Conservation (phyloP, 2,888 invertebrate species). For the Rhopalosiphum nymphaeae region DNA sequence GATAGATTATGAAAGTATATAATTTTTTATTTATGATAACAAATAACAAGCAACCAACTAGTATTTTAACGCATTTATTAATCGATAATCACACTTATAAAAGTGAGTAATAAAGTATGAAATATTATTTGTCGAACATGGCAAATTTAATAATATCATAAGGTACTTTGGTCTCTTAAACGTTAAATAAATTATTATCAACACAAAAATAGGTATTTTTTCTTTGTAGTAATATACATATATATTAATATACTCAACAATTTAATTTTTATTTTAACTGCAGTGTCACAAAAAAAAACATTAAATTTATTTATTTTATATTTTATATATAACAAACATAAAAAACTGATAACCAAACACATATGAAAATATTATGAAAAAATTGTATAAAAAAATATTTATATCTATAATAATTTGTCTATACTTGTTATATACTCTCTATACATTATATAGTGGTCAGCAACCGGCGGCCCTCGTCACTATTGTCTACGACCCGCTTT, state of each 20-base stretch:
- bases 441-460: no score
- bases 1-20: neutral
- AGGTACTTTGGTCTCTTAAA: neutral
- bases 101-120: neutral
- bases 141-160: neutral
- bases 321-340: neutral
- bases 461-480: no score
- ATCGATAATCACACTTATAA: neutral
- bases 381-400: no score
- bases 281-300: neutral
- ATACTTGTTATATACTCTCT: no score
- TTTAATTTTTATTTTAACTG: neutral
- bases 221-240: neutral
- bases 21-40: neutral
- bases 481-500: neutral
- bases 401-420: no score
- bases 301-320: neutral
- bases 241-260: neutral
- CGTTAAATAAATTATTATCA: neutral
- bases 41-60: neutral
- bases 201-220: neutral
- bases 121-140: neutral
- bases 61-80: neutral
- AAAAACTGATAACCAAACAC: neutral
- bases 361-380: neutral